Percentiles rank a stretch among this genome's conserved stretches.
phyloP scores from a whole-genome alignment of 2,888 invertebrate species.

The Syritta pipiens region DNA sequence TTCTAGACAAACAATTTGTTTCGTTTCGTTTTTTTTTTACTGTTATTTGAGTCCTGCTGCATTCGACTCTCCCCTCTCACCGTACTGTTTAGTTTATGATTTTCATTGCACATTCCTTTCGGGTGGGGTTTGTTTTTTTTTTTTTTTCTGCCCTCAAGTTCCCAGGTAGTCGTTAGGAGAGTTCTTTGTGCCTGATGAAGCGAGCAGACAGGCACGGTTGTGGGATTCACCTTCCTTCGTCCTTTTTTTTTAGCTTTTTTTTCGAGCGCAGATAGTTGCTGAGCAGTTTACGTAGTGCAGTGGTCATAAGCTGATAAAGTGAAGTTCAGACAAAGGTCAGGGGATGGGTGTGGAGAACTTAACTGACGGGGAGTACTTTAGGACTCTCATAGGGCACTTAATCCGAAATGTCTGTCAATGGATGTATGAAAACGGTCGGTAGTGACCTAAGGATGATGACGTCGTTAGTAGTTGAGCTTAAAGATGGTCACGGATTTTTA shows the following conservation, averaged over 20 bases:
- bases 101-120: conserved; percentile 53
- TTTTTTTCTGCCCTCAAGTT: conserved; percentile 15
- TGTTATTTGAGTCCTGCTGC: conserved; percentile 1
- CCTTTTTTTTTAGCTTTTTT: background rate
- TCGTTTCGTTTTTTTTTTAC: conserved; percentile 47
- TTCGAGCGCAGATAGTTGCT: conserved; percentile 13
- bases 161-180: conserved; percentile 48
- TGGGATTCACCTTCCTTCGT: background rate
- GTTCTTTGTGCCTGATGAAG: conserved; percentile 60
- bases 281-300: conserved; percentile 33
- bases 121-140: background rate
- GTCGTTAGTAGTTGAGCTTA: background rate
- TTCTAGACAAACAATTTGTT: conserved; percentile 67
- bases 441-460: conserved; percentile 17
- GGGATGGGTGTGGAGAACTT: background rate
- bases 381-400: conserved; percentile 28
- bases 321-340: conserved; percentile 25
- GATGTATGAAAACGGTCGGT: conserved; percentile 22
- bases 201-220: conserved; percentile 23
- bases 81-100: conserved; percentile 50
- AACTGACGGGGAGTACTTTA: conserved; percentile 10
- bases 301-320: conserved; percentile 60
- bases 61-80: background rate
- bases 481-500: conserved; percentile 11
- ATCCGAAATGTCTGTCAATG: conserved; percentile 42